Evolutionary conservation across 2,113 vertebrate species (phyloP).

Genomic region (Chaetops frenatus): DNA sequence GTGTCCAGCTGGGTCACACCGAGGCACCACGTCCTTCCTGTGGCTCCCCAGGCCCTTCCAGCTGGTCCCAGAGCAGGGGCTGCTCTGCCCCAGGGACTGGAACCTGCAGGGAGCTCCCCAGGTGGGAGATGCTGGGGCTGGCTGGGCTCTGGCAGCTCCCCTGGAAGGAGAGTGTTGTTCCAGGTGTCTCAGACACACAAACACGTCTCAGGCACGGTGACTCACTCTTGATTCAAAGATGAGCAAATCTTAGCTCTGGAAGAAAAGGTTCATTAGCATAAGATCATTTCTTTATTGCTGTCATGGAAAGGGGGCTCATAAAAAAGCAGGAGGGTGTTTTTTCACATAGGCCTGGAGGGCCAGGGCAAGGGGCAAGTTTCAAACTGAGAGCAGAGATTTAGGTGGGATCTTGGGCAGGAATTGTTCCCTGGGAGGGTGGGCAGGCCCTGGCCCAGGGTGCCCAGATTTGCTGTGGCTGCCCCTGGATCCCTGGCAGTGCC

Average conservation of each 20-base stretch:
- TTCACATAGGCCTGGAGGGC: background rate
- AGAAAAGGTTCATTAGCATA: background rate
- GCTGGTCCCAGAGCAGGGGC: background rate
- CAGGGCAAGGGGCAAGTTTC: background rate
- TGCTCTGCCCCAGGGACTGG: no score
- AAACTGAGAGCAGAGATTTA: background rate
- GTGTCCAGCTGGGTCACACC: background rate
- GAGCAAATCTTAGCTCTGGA: background rate
- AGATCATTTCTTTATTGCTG: background rate
- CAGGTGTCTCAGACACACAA: background rate
- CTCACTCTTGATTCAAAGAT: background rate
- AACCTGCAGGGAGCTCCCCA: no score
- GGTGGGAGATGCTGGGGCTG: background rate
- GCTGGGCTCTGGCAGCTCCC: background rate
- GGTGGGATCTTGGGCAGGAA: accelerated
- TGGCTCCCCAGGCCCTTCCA: background rate
- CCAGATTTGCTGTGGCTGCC: background rate
- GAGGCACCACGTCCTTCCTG: accelerated
- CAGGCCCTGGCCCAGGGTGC: background rate
- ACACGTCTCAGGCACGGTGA: background rate
- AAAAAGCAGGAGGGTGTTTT: background rate
- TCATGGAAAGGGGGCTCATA: background rate
- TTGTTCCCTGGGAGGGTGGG: background rate
- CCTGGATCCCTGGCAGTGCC: background rate
- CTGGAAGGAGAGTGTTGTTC: accelerated